These are phyloP conservation scores for Pygoscelis antarcticus DNA, from an alignment of 2,113 vertebrate genomes.

Conservation along the genomic window DNA sequence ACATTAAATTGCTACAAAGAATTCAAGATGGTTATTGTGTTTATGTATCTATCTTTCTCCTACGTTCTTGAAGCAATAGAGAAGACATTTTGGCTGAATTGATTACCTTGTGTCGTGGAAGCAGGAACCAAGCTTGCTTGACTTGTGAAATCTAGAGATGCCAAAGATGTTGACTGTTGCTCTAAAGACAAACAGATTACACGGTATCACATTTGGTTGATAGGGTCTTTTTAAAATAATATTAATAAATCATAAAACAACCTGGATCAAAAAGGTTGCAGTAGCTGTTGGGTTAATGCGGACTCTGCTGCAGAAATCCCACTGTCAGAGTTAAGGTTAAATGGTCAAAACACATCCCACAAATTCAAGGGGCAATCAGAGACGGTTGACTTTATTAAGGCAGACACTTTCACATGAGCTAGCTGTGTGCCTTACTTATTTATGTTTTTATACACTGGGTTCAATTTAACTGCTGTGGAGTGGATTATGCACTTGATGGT, in stretches of 20 bases:
- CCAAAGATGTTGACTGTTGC: neutral
- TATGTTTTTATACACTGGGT: neutral
- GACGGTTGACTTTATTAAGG: neutral
- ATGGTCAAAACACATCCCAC: neutral
- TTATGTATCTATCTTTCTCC: neutral
- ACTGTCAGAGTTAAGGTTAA: neutral
- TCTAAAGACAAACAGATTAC: conserved; percentile 35
- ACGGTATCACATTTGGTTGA: neutral
- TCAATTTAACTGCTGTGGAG: neutral
- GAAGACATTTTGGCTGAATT: neutral
- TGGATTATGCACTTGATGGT: neutral
- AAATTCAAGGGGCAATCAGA: neutral
- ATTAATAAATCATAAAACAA: neutral
- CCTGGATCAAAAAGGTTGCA: neutral
- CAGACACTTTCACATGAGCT: neutral
- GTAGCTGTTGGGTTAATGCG: neutral
- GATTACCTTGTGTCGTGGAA: neutral
- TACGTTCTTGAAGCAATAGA: neutral
- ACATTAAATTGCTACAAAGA: neutral
- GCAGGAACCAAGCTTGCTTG: neutral
- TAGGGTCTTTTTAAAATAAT: neutral
- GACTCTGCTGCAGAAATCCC: neutral
- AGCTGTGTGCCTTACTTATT: neutral
- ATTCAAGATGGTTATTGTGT: neutral
- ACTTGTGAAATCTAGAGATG: neutral